Percentiles rank a stretch among this genome's conserved stretches.
These are phyloP conservation scores for Panopea generosa DNA, from an alignment of 2,888 invertebrate species.

Conservation along the genomic window DNA sequence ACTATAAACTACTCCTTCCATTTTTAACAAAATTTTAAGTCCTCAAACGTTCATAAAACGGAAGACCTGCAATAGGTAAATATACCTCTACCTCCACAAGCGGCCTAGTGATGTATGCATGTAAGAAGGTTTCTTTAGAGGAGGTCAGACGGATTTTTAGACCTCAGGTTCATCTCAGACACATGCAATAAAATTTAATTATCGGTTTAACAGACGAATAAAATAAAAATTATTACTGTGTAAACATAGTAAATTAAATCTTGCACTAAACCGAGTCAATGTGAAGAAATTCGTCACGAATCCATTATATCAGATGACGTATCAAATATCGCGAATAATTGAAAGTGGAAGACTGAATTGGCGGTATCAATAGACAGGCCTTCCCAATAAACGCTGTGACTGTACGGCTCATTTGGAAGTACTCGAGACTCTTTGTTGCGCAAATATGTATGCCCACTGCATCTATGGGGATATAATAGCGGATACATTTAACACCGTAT, in stretches of 20 bases:
- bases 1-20: no score
- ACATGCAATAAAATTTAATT: not conserved
- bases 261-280: not conserved
- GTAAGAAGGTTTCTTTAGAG: no score
- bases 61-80: no score
- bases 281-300: constrained; percentile 10
- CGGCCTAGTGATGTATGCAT: no score
- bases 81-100: no score
- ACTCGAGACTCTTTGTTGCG: not conserved
- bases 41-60: no score
- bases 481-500: not conserved
- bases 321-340: constrained; percentile 5
- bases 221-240: constrained; percentile 8
- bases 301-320: constrained; percentile 11
- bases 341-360: constrained; percentile 6
- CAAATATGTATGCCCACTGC: constrained; percentile 1
- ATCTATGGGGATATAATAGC: not conserved
- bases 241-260: not conserved
- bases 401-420: not conserved
- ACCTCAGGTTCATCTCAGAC: no score
- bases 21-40: no score
- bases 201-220: not conserved
- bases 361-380: not conserved
- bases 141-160: no score
- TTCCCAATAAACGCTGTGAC: not conserved